Evolutionary conservation across 2,888 invertebrate genomes (phyloP), one percentile per base, ranked within the genome.

Genomic region (Endomychus coccineus): DNA sequence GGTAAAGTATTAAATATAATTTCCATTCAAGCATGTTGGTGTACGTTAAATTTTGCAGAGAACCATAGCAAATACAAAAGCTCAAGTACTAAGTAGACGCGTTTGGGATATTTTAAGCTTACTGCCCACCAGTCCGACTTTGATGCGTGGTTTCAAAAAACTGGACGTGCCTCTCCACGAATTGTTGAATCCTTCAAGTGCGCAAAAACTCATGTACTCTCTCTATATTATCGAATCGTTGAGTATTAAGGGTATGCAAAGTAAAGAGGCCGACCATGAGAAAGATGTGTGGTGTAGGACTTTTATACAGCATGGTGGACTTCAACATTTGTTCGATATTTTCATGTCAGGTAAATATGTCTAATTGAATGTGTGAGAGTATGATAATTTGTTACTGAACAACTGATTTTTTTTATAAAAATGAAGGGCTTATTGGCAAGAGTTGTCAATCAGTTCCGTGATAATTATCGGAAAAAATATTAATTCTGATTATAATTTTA

Each of bases 91-190:
- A 30, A 94, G 94, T 0, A 75, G 94, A 16, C 77, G 91, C 25
- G 92, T 95, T 0, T 95, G 94, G 95, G 94, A 94, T 56, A 88
- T 94, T 33, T 70, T 95, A 14, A 91, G 90, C 59, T 76, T 94
- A 43, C 71, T 95, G 33, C 94, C 95, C 1, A 87, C 94, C 1
- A 91, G 86, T 68, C 89, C 91, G 0, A 82, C 82, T 3, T 73
- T 92, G 24, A 66, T 91, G 24, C 80, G 85, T 56, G 86, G 85
- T 3, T 91, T 94, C 59, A 84, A 85, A 59, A 82, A 81, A 51
- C 71, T 88, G 2, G 78, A 80, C 51, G 74, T 72, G 7, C 76
- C 78, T 31, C 65, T 90, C 28, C 74, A 79, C 12, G 83, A 84
- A 49, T 66, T 94, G 1, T 71, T 95, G 7, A 87, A 92, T 67